phyloP scores from a whole-genome alignment of 2,113 vertebrate species.

The Pelodiscus sinensis region DNA sequence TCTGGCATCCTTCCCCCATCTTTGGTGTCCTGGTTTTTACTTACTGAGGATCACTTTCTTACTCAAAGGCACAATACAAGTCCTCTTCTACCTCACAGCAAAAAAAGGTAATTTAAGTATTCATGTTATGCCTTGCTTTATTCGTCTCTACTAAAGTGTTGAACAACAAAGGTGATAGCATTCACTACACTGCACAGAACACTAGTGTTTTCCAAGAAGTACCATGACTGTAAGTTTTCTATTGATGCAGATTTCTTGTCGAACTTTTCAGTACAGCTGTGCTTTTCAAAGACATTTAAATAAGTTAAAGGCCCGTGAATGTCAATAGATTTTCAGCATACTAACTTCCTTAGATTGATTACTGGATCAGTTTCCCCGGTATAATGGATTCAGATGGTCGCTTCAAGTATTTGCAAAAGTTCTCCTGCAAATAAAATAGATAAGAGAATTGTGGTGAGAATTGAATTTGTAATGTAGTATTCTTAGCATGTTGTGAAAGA shows the following conservation, averaged over 20 bases:
- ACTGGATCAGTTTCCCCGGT: not conserved
- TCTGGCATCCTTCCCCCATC: not conserved
- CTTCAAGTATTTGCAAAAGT: constrained; percentile 16
- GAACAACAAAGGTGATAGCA: not conserved
- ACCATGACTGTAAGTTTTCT: not conserved
- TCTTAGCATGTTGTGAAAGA: not conserved
- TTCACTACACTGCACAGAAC: not conserved
- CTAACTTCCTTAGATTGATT: not conserved
- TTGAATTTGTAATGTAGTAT: not conserved
- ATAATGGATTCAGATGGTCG: not conserved
- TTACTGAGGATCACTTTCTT: not conserved
- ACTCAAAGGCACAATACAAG: not conserved
- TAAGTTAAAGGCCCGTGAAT: not conserved
- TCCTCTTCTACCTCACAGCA: too few relatives aligned
- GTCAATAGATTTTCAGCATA: not conserved
- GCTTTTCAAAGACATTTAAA: not conserved
- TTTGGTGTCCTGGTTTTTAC: not conserved
- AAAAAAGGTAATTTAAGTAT: not conserved
- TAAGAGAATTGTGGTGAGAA: not conserved
- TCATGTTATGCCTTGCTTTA: not conserved
- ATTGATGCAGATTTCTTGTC: not conserved
- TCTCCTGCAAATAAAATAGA: not conserved
- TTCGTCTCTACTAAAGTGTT: not conserved
- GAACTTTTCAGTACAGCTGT: not conserved
- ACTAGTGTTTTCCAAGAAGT: not conserved